Evolutionary conservation across 1,140 invertebrate species (phyloP).

Genomic region (Trichomalopsis sarcophagae): DNA sequence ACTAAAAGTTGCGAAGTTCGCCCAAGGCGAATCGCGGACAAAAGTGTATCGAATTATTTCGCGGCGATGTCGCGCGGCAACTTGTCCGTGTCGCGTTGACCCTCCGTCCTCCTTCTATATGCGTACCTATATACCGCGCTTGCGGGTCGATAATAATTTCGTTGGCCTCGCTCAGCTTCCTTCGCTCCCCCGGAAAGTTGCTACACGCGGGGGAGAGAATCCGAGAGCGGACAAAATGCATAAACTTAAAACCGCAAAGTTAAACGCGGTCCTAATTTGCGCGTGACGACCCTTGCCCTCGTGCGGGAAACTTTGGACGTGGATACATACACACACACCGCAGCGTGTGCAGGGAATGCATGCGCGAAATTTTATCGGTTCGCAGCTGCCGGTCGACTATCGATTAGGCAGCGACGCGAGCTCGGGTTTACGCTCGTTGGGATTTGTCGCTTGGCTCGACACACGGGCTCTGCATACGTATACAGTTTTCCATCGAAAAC

Average conservation of each 20-base stretch:
- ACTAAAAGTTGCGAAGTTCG: not conserved
- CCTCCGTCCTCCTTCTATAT: too few relatives aligned
- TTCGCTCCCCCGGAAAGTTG: constrained; percentile 31
- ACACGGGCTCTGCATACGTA: too few relatives aligned
- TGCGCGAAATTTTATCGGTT: not conserved
- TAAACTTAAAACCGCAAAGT: constrained; percentile 62
- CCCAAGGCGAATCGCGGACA: not conserved
- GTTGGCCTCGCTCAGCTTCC: constrained; percentile 7
- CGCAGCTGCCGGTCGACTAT: not conserved
- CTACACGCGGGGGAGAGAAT: not conserved
- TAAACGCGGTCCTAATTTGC: constrained; percentile 63
- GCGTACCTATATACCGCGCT: not conserved
- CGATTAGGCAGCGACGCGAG: not conserved
- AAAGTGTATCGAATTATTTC: constrained; percentile 30
- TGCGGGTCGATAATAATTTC: constrained; percentile 23
- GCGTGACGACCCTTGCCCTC: not conserved
- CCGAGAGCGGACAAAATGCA: constrained; percentile 55
- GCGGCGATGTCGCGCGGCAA: constrained; percentile 21
- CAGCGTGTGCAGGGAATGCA: not conserved
- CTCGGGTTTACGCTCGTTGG: not conserved
- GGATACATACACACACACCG: not conserved
- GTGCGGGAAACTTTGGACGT: not conserved
- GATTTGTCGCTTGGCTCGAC: too few relatives aligned
- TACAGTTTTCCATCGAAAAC: too few relatives aligned
- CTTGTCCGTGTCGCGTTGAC: constrained; percentile 12